Percentiles rank a stretch among this genome's conserved stretches.
phyloP scores from a whole-genome alignment of 2,797 vertebrate genomes.

The Propithecus perrieri region DNA sequence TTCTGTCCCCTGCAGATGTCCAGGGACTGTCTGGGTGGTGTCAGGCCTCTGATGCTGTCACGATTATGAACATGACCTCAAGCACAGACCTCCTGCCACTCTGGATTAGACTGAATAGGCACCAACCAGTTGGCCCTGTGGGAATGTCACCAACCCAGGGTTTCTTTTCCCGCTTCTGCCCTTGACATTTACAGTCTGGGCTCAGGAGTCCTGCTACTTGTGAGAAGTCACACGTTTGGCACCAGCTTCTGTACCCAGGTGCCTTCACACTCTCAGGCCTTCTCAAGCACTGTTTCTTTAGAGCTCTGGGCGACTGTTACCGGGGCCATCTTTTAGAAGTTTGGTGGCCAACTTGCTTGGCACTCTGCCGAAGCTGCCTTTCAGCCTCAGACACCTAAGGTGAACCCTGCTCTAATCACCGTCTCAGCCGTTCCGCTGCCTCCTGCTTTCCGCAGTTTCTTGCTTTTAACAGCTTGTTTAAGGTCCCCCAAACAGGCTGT shows the following conservation, averaged over 20 bases:
- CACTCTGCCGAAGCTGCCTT: neutral
- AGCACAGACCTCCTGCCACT: constrained; percentile 30
- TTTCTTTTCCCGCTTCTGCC: constrained; percentile 27
- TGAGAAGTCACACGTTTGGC: neutral
- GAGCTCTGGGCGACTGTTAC: neutral
- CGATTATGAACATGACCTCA: neutral
- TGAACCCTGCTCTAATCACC: constrained; percentile 56
- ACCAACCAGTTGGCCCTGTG: constrained; percentile 25
- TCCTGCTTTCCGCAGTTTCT: constrained; percentile 22
- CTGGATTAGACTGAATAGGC: constrained; percentile 38
- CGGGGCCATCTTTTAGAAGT: constrained; percentile 5
- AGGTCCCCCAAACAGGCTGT: constrained; percentile 54
- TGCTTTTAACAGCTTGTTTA: constrained; percentile 72
- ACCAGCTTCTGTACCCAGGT: neutral
- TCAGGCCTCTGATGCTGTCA: constrained; percentile 40
- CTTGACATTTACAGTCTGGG: neutral
- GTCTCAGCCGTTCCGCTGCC: neutral
- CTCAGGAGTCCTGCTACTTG: neutral
- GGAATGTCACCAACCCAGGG: neutral
- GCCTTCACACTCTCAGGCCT: neutral
- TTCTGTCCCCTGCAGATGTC: constrained; percentile 16
- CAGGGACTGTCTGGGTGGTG: constrained; percentile 1
- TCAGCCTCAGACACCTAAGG: constrained; percentile 42
- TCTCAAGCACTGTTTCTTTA: neutral
- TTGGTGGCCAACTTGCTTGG: constrained; percentile 49